Conservation (phyloP, 2,113 vertebrate species). For the Channa argus region DNA sequence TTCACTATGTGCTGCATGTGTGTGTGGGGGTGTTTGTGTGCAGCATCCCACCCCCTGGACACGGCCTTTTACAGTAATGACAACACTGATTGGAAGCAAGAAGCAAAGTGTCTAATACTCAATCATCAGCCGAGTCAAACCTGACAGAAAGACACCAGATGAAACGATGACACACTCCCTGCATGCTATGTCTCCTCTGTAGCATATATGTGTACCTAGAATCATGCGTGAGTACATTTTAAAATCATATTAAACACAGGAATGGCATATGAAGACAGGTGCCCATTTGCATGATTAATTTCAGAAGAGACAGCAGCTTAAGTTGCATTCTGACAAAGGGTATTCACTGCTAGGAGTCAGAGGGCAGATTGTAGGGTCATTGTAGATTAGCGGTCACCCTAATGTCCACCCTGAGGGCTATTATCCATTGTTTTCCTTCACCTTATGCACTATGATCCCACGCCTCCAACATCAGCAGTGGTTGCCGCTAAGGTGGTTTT, state of each 20-base stretch:
- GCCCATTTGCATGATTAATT: constrained; percentile 6
- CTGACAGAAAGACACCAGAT: constrained; percentile 31
- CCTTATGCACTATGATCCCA: neutral
- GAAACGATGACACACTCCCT: constrained; percentile 14
- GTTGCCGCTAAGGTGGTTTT: neutral
- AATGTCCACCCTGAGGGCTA: constrained; percentile 47
- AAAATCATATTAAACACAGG: constrained; percentile 10
- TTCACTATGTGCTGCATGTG: constrained; percentile 2
- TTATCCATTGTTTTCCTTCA: constrained; percentile 45
- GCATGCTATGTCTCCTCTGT: neutral
- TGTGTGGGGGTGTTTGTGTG: neutral
- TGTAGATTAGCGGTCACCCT: constrained; percentile 53
- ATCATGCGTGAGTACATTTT: neutral
- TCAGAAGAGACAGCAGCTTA: constrained; percentile 16
- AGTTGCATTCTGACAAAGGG: constrained; percentile 42
- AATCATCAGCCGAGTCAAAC: constrained; percentile 42
- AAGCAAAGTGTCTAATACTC: constrained; percentile 54
- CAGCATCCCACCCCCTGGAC: constrained; percentile 20
- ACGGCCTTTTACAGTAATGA: constrained; percentile 27
- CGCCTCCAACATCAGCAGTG: neutral
- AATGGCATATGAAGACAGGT: constrained; percentile 1
- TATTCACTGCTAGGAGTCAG: constrained; percentile 57
- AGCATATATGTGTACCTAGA: neutral
- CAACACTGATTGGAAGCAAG: constrained; percentile 62
- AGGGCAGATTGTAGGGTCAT: constrained; percentile 56